Evolutionary conservation across 2,113 vertebrate species (phyloP), one percentile per base, ranked within the genome.

Genomic region (Proteles cristata): DNA sequence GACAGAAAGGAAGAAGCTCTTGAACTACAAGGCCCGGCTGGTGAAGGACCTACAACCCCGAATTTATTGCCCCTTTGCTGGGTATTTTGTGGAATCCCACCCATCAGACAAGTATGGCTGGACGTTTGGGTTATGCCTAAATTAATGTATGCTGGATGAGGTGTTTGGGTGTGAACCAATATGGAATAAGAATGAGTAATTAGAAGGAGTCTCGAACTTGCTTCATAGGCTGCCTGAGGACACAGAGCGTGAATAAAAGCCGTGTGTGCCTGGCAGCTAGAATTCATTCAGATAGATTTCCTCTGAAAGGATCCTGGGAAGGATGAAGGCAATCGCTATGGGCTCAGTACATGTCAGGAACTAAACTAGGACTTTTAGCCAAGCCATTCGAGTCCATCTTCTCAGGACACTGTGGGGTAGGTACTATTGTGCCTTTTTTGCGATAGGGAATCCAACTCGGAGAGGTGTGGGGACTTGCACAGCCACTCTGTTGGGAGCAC

Each of bases 1-100:
- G 95, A 99, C 88, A 2, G 99, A 99, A 69, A 98, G 99, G 94
- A 99, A 97, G 97, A 99, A 99, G 95, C 97, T 99, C 58, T 93
- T 99, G n/a, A 98, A 99, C 95, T 99, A 99, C 97, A 99, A 99
- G 97, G 98, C 98, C 39, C 97, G 95, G 88, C 96, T 99, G 96
- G 99, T 98, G 96, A 99, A 98, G 35, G 98, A 98, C 8, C 95
- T 99, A n/a, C 98, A 98, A 74, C 99, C 99, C 1, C 98, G 77
- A 66, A 98, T 99, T 95, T 99, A 98, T 96, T 99, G 98, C 85
- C 99, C 99, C 0, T 99, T 99, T 69, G 99, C 99, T 19, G 99
- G 99, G 11, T 99, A 99, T 88, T 99, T 99, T 94, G 98, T 99
- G 81, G 99, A 99, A 96, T 98, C 99, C n/a, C 99, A 99, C 96